phyloP scores from a whole-genome alignment of 1,140 invertebrate species.

The Brachionus asplanchnoidis region DNA sequence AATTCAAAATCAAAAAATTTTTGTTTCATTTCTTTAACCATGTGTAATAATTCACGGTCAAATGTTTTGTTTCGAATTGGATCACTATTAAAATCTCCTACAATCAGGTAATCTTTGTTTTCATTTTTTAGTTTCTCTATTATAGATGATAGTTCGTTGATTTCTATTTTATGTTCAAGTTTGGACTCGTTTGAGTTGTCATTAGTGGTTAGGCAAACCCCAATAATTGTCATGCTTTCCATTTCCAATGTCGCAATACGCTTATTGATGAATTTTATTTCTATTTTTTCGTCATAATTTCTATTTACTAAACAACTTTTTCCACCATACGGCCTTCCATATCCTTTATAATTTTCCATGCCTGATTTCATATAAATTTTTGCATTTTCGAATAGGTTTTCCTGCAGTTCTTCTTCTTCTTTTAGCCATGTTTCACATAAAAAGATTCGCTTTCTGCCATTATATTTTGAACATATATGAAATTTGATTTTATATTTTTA shows the following conservation, averaged over 20 bases:
- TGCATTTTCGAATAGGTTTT: slow-evolving; percentile 5
- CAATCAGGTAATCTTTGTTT: background rate
- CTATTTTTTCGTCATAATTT: background rate
- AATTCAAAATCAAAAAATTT: background rate
- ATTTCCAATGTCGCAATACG: background rate
- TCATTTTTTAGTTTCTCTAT: background rate
- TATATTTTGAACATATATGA: background rate
- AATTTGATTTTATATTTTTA: background rate
- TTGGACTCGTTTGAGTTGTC: background rate
- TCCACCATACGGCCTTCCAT: background rate
- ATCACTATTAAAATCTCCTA: slow-evolving; percentile 3
- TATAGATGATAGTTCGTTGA: background rate
- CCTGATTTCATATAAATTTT: background rate
- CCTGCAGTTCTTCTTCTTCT: background rate
- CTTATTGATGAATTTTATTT: background rate
- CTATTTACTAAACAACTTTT: background rate
- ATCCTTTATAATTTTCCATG: background rate
- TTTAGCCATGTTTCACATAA: slow-evolving; percentile 14
- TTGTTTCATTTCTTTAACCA: background rate
- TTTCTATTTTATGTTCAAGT: background rate
- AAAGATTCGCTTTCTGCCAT: background rate
- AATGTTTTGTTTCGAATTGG: background rate
- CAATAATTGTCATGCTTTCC: background rate
- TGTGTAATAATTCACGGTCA: background rate
- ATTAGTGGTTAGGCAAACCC: background rate